Evolutionary conservation across 2,797 vertebrate genomes (phyloP), one percentile per base, ranked within the genome.

Genomic region (Pyrocephalus nanus): DNA sequence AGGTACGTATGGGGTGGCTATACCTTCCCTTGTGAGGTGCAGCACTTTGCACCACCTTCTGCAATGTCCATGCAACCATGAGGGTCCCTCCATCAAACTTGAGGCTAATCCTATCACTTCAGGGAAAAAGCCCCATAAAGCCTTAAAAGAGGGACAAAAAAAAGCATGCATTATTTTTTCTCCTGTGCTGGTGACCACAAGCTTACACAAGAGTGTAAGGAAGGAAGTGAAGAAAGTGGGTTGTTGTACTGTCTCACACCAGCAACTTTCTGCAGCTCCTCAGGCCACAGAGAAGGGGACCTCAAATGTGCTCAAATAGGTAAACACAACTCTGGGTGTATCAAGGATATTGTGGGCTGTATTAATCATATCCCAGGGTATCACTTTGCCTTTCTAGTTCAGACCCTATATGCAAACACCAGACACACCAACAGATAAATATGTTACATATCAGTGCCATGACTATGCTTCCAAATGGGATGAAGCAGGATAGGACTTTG

Each of bases 161-260:
- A 34, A n/a, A 10, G 6, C 2, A 14, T 16, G 50, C 8, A 9
- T 61, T 61, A 8, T 54, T 78, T 82, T 93, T 64, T 47, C 48
- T 82, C 20, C 64, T 61, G 7, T 70, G 45, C 22, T 66, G 55
- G 62, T 75, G 71, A 85, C 93, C 88, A 70, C 85, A 94, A 62
- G 25, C 53, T 94, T 90, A 66, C 0, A 4, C 66, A 96, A 95
- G 72, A 66, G 58, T 3, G 11, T 22, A 70, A 96, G 95, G 93
- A 96, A 96, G 96, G 96, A 96, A 97, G 81, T 97, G 85, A 94
- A 90, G 92, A 89, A 96, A 96, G 75, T 11, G n/a, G 27, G 32
- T 74, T 26, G 21, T 77, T 5, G 0, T 79, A 45, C 40, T 86
- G 15, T 5, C 40, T 67, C 16, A 16, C 11, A 38, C 23, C 62